These are phyloP conservation scores for Bicyclus anynana DNA, from an alignment of 1,140 invertebrate species.

Conservation along the genomic window DNA sequence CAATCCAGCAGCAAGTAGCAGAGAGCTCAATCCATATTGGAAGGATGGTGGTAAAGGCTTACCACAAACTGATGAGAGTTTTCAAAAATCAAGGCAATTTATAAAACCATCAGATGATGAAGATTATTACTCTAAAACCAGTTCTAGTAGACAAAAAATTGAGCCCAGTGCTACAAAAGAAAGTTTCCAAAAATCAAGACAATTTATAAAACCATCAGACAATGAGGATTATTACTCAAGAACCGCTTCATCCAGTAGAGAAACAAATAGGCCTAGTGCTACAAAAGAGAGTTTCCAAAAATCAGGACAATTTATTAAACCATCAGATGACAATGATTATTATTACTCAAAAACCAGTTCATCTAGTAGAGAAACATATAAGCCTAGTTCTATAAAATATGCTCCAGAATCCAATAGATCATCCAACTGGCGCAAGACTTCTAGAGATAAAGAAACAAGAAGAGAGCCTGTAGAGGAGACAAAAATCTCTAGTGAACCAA, in stretches of 20 bases:
- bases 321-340: constrained; percentile 49
- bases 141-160: constrained; percentile 14
- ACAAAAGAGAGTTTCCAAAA: constrained; percentile 37
- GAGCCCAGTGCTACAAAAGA: constrained; percentile 28
- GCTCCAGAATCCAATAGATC: too few species aligned
- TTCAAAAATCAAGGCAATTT: constrained; percentile 64
- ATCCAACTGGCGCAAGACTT: constrained; percentile 45
- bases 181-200: constrained; percentile 44
- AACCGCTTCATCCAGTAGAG: constrained; percentile 21
- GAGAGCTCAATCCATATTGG: constrained; percentile 96
- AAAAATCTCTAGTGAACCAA: not conserved
- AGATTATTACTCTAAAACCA: constrained; percentile 41
- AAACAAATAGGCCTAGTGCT: constrained; percentile 14
- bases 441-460: constrained; percentile 17
- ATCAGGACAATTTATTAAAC: constrained; percentile 72
- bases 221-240: constrained; percentile 50
- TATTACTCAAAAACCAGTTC: constrained; percentile 35
- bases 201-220: constrained; percentile 67
- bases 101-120: constrained; percentile 57
- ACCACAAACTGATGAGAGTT: constrained; percentile 74
- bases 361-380: constrained; percentile 18
- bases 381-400: constrained; percentile 17
- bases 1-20: constrained; percentile 83
- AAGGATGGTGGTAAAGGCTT: constrained; percentile 91
- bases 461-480: constrained; percentile 19